phyloP scores from a whole-genome alignment of 2,113 vertebrate genomes.

The Ophthalmotilapia sp. region DNA sequence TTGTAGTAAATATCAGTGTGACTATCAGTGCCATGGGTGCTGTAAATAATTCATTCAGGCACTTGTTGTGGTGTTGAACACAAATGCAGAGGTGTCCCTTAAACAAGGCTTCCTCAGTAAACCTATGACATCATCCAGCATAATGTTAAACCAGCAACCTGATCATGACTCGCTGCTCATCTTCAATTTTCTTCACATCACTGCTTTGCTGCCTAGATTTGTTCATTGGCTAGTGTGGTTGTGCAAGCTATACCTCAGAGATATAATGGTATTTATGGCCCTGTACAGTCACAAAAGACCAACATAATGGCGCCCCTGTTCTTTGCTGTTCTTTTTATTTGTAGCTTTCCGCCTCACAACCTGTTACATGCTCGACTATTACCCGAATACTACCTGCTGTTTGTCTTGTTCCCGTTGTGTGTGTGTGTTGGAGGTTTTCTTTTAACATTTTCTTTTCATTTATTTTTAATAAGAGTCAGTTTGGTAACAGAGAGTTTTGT shows the following conservation, averaged over 20 bases:
- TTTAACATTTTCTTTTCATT: background rate
- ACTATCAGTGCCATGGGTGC: background rate
- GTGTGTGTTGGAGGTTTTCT: background rate
- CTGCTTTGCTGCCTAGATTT: background rate
- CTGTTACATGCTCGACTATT: background rate
- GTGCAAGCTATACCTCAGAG: background rate
- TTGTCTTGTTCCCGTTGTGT: background rate
- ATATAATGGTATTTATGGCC: background rate
- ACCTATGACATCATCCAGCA: background rate
- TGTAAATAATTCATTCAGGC: constrained; percentile 41
- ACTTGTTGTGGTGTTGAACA: constrained; percentile 25
- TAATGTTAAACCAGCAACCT: background rate
- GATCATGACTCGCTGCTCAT: background rate
- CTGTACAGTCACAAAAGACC: background rate
- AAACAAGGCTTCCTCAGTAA: background rate
- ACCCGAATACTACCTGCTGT: background rate
- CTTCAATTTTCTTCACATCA: background rate
- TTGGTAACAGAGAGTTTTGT: background rate
- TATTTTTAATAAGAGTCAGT: background rate
- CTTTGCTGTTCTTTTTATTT: background rate
- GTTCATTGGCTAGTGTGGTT: background rate
- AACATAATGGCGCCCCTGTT: background rate
- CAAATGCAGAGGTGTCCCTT: constrained; percentile 5
- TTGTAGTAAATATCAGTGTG: background rate
- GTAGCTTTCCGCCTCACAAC: background rate